phyloP scores from a whole-genome alignment of 2,797 vertebrate genomes.

The Acanthiza pusilla region DNA sequence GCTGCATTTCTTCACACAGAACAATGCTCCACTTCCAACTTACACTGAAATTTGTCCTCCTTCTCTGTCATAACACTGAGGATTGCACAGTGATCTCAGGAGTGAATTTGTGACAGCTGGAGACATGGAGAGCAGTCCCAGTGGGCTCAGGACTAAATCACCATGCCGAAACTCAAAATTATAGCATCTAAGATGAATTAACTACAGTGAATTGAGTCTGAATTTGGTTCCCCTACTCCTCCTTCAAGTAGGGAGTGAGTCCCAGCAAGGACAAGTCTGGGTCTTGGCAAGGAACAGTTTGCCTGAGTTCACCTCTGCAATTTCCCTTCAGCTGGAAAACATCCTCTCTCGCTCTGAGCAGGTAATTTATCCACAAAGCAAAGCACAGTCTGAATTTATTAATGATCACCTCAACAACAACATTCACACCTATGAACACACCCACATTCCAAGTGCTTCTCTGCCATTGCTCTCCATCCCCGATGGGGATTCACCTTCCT shows the following conservation, averaged over 20 bases:
- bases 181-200: not conserved
- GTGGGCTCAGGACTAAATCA: not conserved
- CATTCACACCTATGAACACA: not conserved
- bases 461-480: not conserved
- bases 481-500: not conserved
- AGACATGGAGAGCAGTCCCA: not conserved
- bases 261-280: not conserved
- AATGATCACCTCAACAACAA: not conserved
- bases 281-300: not conserved
- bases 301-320: not conserved
- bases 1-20: not conserved
- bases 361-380: not conserved
- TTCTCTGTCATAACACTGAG: not conserved
- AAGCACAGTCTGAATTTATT: not conserved
- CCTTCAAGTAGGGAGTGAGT: not conserved
- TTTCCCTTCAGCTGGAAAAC: not conserved
- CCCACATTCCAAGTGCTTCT: not conserved
- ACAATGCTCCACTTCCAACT: not conserved
- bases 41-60: not conserved
- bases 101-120: not conserved
- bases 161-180: not conserved
- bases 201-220: not conserved
- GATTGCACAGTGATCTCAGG: not conserved
- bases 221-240: not conserved
- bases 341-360: not conserved